Conservation (phyloP, 2,113 vertebrate species). For the Pelmatolapia mariae region DNA sequence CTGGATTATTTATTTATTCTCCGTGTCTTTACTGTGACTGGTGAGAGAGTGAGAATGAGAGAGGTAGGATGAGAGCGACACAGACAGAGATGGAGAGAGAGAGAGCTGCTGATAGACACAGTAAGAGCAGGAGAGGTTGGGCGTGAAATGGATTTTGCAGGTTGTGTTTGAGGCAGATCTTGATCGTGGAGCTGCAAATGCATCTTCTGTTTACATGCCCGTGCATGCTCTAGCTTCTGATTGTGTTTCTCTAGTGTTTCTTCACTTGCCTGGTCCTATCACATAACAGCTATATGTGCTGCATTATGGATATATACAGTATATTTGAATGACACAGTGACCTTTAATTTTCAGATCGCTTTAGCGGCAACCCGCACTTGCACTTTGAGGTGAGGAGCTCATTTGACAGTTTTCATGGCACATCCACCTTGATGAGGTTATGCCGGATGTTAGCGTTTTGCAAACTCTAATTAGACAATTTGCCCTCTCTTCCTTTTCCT, state of each 20-base stretch:
- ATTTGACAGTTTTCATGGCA: not conserved
- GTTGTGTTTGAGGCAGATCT: slow-evolving; percentile 43
- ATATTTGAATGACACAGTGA: not conserved
- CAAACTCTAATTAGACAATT: slow-evolving; percentile 19
- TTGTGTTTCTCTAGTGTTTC: not conserved
- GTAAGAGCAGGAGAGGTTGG: slow-evolving; percentile 33
- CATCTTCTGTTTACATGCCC: slow-evolving; percentile 53
- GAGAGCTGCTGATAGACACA: not conserved
- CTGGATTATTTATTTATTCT: slow-evolving; percentile 49
- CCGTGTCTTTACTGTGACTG: slow-evolving; percentile 21
- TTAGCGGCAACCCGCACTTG: not conserved
- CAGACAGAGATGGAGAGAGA: not conserved
- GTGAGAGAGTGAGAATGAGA: not conserved
- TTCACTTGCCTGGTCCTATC: not conserved
- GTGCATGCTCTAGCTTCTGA: slow-evolving; percentile 22
- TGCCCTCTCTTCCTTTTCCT: not conserved
- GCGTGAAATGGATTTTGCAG: slow-evolving; percentile 55
- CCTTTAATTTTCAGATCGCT: not conserved
- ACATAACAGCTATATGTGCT: not conserved
- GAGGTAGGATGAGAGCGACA: not conserved
- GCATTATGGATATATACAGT: not conserved
- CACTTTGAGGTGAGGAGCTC: not conserved
- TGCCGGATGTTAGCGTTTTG: not conserved
- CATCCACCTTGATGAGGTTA: slow-evolving; percentile 12
- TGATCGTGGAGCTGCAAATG: slow-evolving; percentile 47